Evolutionary conservation across 2,113 vertebrate genomes (phyloP).

Genomic region (Callipepla squamata): DNA sequence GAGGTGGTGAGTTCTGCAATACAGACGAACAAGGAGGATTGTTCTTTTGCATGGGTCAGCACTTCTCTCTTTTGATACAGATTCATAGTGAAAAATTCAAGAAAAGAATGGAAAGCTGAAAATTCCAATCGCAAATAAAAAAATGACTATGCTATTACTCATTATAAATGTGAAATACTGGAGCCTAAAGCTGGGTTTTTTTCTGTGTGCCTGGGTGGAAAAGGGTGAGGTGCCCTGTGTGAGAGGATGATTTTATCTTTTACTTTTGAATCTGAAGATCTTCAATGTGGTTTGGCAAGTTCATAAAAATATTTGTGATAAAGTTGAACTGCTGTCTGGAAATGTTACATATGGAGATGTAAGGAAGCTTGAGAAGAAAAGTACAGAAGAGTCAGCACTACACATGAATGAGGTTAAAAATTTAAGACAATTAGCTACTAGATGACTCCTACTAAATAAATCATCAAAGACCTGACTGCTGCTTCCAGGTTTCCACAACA

Average conservation of each 20-base stretch:
- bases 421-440: constrained; percentile 53
- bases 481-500: constrained; percentile 50
- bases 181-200: constrained; percentile 12
- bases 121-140: background rate
- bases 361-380: constrained; percentile 36
- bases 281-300: constrained; percentile 62
- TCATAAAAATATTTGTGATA: constrained; percentile 54
- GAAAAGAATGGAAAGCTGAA: background rate
- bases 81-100: constrained; percentile 10
- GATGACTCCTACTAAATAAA: constrained; percentile 62
- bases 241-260: constrained; percentile 61
- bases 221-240: constrained; percentile 55
- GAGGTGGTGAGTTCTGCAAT: background rate
- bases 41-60: background rate
- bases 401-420: constrained; percentile 45
- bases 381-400: constrained; percentile 12
- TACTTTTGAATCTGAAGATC: constrained; percentile 29
- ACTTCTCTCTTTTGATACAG: background rate
- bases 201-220: constrained; percentile 30
- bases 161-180: constrained; percentile 17
- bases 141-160: background rate
- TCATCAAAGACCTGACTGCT: constrained; percentile 51
- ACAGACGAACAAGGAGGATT: background rate
- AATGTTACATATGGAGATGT: background rate
- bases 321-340: constrained; percentile 34